Base-by-base conservation (phyloP, 2,888 invertebrate species). In the Clusia tigrina region DNA sequence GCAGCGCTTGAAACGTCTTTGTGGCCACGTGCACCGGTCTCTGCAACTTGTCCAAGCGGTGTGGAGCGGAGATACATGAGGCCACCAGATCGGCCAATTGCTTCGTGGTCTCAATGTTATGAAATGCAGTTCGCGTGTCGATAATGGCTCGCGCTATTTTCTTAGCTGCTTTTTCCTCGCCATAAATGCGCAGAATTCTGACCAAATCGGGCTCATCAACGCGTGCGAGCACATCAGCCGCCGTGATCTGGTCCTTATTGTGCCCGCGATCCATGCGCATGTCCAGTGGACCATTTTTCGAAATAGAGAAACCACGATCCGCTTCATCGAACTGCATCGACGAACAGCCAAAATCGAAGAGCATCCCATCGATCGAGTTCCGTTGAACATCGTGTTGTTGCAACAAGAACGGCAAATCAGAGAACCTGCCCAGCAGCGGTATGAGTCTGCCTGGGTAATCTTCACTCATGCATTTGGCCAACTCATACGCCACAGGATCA, bases 261-360 rank as follows among this genome's bases (percentile, higher is more conserved):
- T 91, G 85, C 6, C 87, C 85, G 0, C 90, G 89, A 85, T 96
- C 95, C 98, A 98, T 98, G 79, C 97, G 87, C 97, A 98, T 98
- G 77, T 98, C 97, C 60, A 98, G 85, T 2, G 92, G 93, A 0
- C 95, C 96, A 85, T 96, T 89, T 80, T 89, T 89, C 54, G 89
- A 91, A 0, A 96, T 78, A 6, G 95, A 90, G 84, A 98, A 98
- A 0, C 98, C 98, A 74, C 98, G 87, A 18, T 87, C 86, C 0
- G 90, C 87, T 68, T 86, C 86, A 79, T 96, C 94, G 79, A 96
- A 90, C 83, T 98, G 98, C 95, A 97, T 96, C 1, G 96, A 96
- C 0, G 97, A 97, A 76, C 93, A 94, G 6, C 98, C 98, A 82
- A 94, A 92, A 84, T 98, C 97, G 84, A 96, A 94, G 22, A 98